Evolutionary conservation across 2,113 vertebrate species (phyloP).

Genomic region (Brienomyrus longianalis): DNA sequence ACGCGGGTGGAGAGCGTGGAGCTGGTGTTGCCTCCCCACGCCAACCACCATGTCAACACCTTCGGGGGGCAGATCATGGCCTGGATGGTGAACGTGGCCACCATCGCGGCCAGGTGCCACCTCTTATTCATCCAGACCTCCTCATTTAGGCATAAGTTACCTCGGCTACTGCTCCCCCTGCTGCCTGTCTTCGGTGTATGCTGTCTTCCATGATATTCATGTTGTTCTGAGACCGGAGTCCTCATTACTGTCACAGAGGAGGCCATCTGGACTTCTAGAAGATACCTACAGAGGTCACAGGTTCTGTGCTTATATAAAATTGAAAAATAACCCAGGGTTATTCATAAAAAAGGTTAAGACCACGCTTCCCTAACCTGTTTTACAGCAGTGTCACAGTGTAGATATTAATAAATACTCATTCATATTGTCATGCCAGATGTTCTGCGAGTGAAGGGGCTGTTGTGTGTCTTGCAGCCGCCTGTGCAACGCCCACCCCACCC

Average conservation of each 20-base stretch:
- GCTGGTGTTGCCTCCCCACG: slow-evolving; percentile 86
- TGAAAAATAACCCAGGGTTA: not conserved
- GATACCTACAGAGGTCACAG: not conserved
- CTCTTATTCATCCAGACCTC: not conserved
- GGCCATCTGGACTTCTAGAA: not conserved
- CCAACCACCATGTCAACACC: slow-evolving; percentile 94
- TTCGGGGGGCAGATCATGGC: slow-evolving; percentile 99
- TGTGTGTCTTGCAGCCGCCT: slow-evolving; percentile 65
- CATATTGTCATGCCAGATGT: not conserved
- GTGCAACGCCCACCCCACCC: slow-evolving; percentile 78
- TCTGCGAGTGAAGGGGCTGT: not conserved
- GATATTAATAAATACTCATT: no score
- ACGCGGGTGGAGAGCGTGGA: slow-evolving; percentile 91
- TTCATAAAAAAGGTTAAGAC: not conserved
- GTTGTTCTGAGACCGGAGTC: not conserved
- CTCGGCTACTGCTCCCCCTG: not conserved
- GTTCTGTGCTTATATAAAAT: not conserved
- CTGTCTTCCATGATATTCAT: not conserved
- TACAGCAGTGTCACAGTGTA: not conserved
- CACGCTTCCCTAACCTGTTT: not conserved
- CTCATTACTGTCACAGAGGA: not conserved
- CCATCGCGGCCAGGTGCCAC: slow-evolving; percentile 84
- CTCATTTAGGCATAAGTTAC: not conserved
- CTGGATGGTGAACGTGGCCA: slow-evolving; percentile 98
- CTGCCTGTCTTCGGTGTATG: not conserved